These are phyloP conservation scores for Lepidostoma basale DNA, from an alignment of 1,140 invertebrate genomes.

Conservation along the genomic window DNA sequence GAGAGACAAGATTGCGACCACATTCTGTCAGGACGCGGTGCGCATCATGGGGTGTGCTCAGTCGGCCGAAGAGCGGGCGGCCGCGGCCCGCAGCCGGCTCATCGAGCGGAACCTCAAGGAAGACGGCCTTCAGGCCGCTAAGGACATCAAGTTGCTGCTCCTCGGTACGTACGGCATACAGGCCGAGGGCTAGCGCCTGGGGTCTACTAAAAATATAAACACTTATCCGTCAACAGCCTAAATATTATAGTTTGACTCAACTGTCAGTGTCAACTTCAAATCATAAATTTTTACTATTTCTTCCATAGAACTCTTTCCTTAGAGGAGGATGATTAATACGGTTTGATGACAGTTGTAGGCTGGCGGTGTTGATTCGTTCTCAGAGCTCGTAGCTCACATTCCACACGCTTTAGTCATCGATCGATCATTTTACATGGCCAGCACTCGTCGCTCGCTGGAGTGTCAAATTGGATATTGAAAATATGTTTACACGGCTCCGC, in stretches of 20 bases:
- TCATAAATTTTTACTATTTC: neutral
- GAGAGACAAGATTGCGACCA: conserved; percentile 37
- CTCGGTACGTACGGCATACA: conserved; percentile 80
- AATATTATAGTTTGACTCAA: no score
- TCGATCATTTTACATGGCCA: conserved; percentile 5
- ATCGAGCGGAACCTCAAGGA: conserved; percentile 99
- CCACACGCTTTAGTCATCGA: conserved; percentile 19
- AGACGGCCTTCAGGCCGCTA: conserved; percentile 96
- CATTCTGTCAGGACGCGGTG: conserved; percentile 40
- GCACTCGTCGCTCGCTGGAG: no score
- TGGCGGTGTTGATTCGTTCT: neutral
- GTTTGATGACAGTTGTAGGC: conserved; percentile 1
- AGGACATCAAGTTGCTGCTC: conserved; percentile 97
- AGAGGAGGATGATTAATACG: no score
- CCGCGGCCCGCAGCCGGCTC: conserved; percentile 92
- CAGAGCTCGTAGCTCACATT: neutral
- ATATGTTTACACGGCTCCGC: no score
- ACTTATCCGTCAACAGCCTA: no score
- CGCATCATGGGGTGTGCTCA: conserved; percentile 96
- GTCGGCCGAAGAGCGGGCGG: conserved; percentile 96
- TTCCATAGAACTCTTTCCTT: no score
- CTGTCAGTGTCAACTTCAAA: conserved; percentile 20
- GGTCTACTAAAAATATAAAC: no score
- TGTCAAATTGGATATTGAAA: no score
- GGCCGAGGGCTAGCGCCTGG: no score